Evolutionary conservation across 2,113 vertebrate species (phyloP).

Genomic region (Phocoena sinus): DNA sequence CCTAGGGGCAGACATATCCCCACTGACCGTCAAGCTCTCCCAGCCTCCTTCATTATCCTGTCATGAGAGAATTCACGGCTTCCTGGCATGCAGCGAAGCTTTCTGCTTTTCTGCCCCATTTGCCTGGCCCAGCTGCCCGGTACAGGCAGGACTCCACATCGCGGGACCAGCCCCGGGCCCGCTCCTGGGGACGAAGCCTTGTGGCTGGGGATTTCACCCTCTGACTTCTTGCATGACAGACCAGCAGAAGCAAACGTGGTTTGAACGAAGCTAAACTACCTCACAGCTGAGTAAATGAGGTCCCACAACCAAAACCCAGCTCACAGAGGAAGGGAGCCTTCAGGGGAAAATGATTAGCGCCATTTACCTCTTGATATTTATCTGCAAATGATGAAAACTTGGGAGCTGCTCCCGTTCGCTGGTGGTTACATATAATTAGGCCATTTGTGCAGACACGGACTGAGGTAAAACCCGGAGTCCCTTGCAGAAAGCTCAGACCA

Average conservation of each 20-base stretch:
- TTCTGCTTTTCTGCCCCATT: background rate
- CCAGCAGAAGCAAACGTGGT: background rate
- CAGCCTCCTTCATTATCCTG: background rate
- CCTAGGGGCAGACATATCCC: background rate
- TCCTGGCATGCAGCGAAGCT: background rate
- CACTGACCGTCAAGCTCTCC: background rate
- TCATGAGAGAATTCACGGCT: background rate
- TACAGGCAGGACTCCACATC: accelerated
- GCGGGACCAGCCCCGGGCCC: background rate
- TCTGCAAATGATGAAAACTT: background rate
- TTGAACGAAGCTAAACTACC: background rate
- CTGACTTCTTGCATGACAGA: background rate
- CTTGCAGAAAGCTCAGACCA: background rate
- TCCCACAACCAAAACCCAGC: background rate
- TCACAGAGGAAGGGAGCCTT: background rate
- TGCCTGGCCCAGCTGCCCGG: background rate
- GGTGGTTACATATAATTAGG: background rate
- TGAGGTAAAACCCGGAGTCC: background rate
- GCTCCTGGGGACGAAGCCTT: background rate
- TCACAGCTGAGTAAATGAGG: background rate
- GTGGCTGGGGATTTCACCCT: background rate
- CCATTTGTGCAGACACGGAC: background rate
- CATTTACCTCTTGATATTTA: background rate
- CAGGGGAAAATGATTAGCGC: background rate
- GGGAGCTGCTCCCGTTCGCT: background rate